phyloP scores from a whole-genome alignment of 2,888 invertebrate genomes.

The Caenorhabditis panamensis region DNA sequence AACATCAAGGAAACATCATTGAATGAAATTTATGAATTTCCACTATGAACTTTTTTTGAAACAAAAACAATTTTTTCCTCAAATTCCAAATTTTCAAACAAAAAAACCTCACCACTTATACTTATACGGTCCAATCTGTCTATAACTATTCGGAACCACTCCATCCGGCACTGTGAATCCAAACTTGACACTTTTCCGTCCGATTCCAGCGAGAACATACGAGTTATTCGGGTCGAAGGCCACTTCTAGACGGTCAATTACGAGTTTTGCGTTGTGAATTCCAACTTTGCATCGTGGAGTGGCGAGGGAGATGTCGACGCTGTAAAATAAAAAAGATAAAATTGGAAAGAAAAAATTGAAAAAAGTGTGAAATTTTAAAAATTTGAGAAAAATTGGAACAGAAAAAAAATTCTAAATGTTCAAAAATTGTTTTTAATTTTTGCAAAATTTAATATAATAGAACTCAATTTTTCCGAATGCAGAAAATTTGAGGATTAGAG shows the following conservation, averaged over 20 bases:
- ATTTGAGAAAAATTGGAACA: background rate
- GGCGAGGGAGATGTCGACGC: conserved; percentile 24
- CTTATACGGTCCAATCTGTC: background rate
- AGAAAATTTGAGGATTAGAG: too few relatives aligned
- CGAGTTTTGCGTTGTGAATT: background rate
- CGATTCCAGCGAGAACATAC: background rate
- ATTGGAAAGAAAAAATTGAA: background rate
- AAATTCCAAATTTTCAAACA: too few relatives aligned
- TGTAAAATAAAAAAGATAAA: background rate
- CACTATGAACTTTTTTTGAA: too few relatives aligned
- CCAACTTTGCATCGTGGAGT: background rate
- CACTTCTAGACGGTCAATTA: background rate
- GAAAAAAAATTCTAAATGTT: too few relatives aligned
- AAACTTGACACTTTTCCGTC: background rate
- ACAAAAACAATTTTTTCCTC: too few relatives aligned
- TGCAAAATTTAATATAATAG: too few relatives aligned
- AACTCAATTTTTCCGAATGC: too few relatives aligned
- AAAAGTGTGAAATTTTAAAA: too few relatives aligned
- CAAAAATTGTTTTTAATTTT: too few relatives aligned
- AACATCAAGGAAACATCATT: too few relatives aligned
- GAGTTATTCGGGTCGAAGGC: conserved; percentile 8
- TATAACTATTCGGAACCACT: background rate
- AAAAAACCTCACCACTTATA: conserved; percentile 12
- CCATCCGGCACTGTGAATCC: conserved; percentile 10
- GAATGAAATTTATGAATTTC: too few relatives aligned